These are phyloP conservation scores for Ophiothrix spiculata DNA, from an alignment of 35 echinoderm and acorn worm genomes.

Conservation along the genomic window DNA sequence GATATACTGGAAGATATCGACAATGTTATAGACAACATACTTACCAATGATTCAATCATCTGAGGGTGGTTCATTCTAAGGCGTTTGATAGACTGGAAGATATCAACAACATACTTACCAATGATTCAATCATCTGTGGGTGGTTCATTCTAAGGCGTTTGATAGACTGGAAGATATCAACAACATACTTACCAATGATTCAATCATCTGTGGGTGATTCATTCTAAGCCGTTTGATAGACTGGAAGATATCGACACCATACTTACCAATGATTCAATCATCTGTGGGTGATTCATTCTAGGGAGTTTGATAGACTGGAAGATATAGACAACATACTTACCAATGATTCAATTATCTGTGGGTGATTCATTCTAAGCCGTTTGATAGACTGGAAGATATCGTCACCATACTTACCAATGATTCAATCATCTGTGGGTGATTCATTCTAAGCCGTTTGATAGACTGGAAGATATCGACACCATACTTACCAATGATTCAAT, in stretches of 20 bases:
- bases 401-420: constrained; percentile 59
- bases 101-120: constrained; percentile 61
- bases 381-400: too few relatives aligned
- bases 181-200: constrained; percentile 52
- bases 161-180: constrained; percentile 72
- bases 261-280: too few relatives aligned
- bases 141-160: constrained; percentile 60
- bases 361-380: too few relatives aligned
- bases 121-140: constrained; percentile 48
- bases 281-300: too few relatives aligned
- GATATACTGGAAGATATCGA: constrained; percentile 71
- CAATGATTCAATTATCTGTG: too few relatives aligned
- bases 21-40: constrained; percentile 24
- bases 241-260: constrained; percentile 79
- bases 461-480: constrained; percentile 76
- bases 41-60: constrained; percentile 63
- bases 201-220: constrained; percentile 56
- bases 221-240: constrained; percentile 54
- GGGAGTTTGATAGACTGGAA: too few relatives aligned
- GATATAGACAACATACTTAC: too few relatives aligned
- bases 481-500: constrained; percentile 58
- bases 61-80: constrained; percentile 52
- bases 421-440: constrained; percentile 54
- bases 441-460: constrained; percentile 58
- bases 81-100: constrained; percentile 70